Conservation (phyloP, 2,797 vertebrate species). For the Pteropus rufus region DNA sequence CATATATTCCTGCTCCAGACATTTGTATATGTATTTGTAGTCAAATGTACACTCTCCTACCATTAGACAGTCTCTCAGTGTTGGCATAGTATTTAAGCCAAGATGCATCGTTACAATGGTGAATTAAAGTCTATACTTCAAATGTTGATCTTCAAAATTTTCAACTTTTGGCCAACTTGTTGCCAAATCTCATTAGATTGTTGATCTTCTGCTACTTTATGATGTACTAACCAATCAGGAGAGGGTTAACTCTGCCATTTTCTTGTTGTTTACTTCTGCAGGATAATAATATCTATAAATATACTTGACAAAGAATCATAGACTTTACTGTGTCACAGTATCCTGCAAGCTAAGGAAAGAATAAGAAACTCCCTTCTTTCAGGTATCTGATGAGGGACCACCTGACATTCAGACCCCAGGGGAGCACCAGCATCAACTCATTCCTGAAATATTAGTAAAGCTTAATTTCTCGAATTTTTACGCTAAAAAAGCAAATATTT, state of each 20-base stretch:
- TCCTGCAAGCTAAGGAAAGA: background rate
- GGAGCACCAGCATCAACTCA: background rate
- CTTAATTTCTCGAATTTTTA: slow-evolving; percentile 3
- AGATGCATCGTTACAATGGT: background rate
- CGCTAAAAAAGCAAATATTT: background rate
- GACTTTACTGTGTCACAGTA: background rate
- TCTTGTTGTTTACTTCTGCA: background rate
- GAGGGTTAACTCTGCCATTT: background rate
- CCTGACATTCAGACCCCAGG: background rate
- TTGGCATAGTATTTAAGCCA: background rate
- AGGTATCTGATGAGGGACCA: background rate
- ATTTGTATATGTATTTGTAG: background rate
- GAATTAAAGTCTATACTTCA: background rate
- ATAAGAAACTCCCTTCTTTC: background rate
- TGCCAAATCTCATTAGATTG: slow-evolving; percentile 19
- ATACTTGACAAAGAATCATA: background rate
- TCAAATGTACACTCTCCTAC: background rate
- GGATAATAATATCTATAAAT: background rate
- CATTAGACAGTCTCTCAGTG: background rate
- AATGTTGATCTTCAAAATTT: background rate
- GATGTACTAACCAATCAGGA: slow-evolving; percentile 2
- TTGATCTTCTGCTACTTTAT: background rate
- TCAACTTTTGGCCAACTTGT: background rate
- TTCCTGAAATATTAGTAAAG: background rate
- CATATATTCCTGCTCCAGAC: background rate